Evolutionary conservation across 2,797 vertebrate species (phyloP).

Genomic region (Garrulus glandarius): DNA sequence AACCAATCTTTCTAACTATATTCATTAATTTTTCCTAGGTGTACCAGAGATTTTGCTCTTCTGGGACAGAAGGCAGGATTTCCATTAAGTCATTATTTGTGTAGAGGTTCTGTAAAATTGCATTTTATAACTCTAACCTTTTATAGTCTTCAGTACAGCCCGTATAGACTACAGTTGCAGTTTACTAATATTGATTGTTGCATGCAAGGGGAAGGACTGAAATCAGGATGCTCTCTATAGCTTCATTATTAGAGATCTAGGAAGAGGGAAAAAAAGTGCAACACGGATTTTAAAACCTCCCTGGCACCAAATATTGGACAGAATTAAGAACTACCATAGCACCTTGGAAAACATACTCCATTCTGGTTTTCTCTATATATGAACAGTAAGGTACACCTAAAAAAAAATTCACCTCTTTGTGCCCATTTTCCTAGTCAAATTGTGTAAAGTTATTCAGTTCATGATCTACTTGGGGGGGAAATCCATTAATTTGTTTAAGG

Average conservation of each 20-base stretch:
- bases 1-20: background rate
- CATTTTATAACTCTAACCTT: background rate
- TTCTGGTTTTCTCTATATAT: background rate
- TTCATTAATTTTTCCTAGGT: background rate
- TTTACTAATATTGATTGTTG: background rate
- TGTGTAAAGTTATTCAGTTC: background rate
- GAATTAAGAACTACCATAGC: background rate
- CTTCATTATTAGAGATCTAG: background rate
- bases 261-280: background rate
- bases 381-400: background rate
- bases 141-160: background rate
- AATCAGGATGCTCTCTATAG: background rate
- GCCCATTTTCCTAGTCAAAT: background rate
- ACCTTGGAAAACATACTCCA: background rate
- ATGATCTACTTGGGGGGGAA: background rate
- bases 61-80: background rate
- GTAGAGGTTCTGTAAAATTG: background rate
- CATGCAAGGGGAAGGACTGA: background rate
- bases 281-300: background rate
- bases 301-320: background rate
- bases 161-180: background rate
- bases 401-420: background rate
- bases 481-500: background rate
- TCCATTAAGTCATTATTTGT: background rate
- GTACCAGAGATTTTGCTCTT: background rate